Base-by-base conservation (phyloP, 2,888 invertebrate genomes). In the Chaitophorus viminalis region DNA sequence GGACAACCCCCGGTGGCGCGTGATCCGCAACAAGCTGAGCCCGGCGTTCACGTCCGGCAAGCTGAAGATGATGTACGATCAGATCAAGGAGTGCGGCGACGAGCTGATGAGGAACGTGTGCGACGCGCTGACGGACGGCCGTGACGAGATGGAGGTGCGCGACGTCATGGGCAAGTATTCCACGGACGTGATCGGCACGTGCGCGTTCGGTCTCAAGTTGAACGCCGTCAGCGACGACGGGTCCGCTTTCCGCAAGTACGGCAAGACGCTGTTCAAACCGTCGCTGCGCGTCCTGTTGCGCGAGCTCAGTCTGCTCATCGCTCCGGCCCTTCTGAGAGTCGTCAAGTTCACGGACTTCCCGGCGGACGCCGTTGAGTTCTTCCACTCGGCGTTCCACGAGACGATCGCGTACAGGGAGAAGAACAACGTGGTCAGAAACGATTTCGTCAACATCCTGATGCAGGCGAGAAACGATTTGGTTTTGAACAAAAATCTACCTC, bases 31-130 rank as follows among this genome's bases (percentile, higher is more conserved):
- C 0, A 93, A 93, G 89, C 90, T 93, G 68, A 92, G 93, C 0
- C 93, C 93, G 0, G 92, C 92, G 1, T 92, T 94, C 90, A 93
- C 93, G 0, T 92, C 92, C 1, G 93, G 93, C 33, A 94, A 93
- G 90, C 90, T 94, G 88, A 93, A 92, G 90, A 90, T 90, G 70
- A 93, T 93, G 93, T 91, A 92, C 54, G 91, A 91, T 0, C 90
- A 93, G 65, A 92, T 93, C 90, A 89, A 91, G 70, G 91, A 92
- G 70, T 92, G 91, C 52, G 91, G 91, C n/a, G 90, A 91, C 36
- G 91, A 91, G 76, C 90, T 92, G 70, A 90, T 89, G 39, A 36
- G 4, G 3, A 68, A 68, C 31, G n/a, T 85, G 17, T n/a, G 6
- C 1, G 11, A 21, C 4, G 18, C 33, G 1, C 11, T 78, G 11